Evolutionary conservation across 2,113 vertebrate genomes (phyloP), one percentile per base, ranked within the genome.

Genomic region (Anser brachyrhynchus): DNA sequence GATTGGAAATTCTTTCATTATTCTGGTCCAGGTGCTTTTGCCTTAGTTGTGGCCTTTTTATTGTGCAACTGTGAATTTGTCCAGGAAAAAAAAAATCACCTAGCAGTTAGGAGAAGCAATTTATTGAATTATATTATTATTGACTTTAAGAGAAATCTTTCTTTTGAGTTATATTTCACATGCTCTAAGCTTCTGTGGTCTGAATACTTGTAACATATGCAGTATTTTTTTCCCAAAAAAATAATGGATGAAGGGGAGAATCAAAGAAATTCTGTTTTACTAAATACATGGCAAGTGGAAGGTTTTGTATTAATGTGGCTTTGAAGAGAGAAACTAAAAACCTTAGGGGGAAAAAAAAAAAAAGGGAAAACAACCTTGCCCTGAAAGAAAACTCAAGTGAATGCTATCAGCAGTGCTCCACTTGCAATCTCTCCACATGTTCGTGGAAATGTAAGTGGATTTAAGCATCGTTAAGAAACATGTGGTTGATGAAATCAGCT

Each of bases 381-480:
- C 35, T 58, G 61, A 19, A 82, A 73, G 66, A 72, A 72, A 69
- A 31, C 4, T 2, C 33, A 22, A 20, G 41, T 44, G 35, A 54
- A 29, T 78, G 61, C 18, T 65, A 1, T 90, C 0, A 0, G 10
- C 66, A 64, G 20, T 43, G 58, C 75, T 71, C 39, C 41, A 25
- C 54, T 92, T 87, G 5, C 4, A 65, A 11, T 54, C 29, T 83
- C 33, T 76, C 33, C n/a, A 73, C 21, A 22, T 73, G 66, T 51
- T 79, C 73, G 81, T 82, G 54, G 89, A 62, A 73, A 39, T 35
- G 13, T 25, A 74, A 84, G 76, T 93, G 91, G 55, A 37, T 91
- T 92, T 79, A 54, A 85, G 39, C 66, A 66, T 79, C 26, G 31
- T 84, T 76, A 89, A 64, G 84, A 87, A 79, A 37, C 1, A 1